Base-by-base conservation (phyloP, 1,140 invertebrate genomes). In the Drosophila equinoxialis region DNA sequence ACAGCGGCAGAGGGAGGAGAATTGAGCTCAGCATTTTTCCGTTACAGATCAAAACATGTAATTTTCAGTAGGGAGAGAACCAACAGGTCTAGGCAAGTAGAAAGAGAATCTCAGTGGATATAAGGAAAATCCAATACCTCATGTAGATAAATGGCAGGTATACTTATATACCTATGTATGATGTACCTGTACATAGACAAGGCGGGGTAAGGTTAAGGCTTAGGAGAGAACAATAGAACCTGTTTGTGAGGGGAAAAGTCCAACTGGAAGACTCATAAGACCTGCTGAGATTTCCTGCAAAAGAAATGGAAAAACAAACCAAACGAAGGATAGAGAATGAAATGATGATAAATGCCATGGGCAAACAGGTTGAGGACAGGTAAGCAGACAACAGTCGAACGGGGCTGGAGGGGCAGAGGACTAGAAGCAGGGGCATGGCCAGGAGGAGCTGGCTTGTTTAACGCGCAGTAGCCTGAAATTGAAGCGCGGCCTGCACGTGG, bases 31-130 rank as follows among this genome's bases (percentile, higher is more conserved):
- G 68, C 80, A 77, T 66, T 89, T 87, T 87, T 87, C 84, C 84
- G 84, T 87, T 87, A 81, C 77, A 79, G 86, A 87, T 89, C 84
- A 87, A 80, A 87, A 87, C 84, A 87, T 89, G 77, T 87, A 89
- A 87, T 87, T 87, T 87, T 60, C 77, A 71, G 45, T 30, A 70
- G 20, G 41, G 51, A 23, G 51, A 45, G 35, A 54, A n/a, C 26
- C 23, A 65, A 68, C 61, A 59, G 51, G 62, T 70, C 65, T 59
- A 69, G 30, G 30, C 45, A 68, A 55, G 48, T 61, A 57, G 26
- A 66, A 75, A 54, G 26, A 66, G 79, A 82, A 82, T 79, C 58
- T 81, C 70, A 74, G 79, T 65, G 60, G 70, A 71, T 41, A 81
- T 68, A 81, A 62, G 80, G 84, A 87, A 51, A 89, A 84, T 89